phyloP scores from a whole-genome alignment of 2,113 vertebrate genomes.

The Ceratotherium simum region DNA sequence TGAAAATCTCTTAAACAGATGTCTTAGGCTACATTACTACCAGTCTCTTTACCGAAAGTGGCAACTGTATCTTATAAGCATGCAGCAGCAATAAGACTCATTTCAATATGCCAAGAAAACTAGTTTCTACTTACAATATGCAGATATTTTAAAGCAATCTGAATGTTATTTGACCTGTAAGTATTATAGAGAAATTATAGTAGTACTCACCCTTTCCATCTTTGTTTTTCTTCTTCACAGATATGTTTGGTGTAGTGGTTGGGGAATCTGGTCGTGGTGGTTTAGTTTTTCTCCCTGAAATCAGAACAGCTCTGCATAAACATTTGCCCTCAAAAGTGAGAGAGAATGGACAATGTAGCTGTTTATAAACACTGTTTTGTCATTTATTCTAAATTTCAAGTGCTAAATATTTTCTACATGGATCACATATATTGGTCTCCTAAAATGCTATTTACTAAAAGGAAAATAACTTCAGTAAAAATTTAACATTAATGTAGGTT shows the following conservation, averaged over 20 bases:
- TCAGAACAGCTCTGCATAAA: constrained; percentile 72
- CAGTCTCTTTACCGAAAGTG: constrained; percentile 30
- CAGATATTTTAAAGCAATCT: not conserved
- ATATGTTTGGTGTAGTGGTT: constrained; percentile 93
- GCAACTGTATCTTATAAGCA: not conserved
- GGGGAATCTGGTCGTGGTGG: constrained; percentile 93
- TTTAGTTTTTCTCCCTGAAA: constrained; percentile 93
- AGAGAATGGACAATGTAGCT: not conserved
- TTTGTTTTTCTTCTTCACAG: constrained; percentile 95
- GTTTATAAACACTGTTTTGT: constrained; percentile 28
- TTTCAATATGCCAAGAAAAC: not conserved
- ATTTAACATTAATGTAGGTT: not conserved
- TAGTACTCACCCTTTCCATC: constrained; percentile 94
- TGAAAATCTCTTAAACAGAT: constrained; percentile 49
- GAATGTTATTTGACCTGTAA: not conserved
- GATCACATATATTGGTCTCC: not conserved
- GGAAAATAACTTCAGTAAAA: constrained; percentile 58
- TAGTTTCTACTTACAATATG: not conserved
- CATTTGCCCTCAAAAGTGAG: constrained; percentile 50
- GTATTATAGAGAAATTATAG: not conserved
- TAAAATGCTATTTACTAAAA: constrained; percentile 41
- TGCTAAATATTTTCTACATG: not conserved
- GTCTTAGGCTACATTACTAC: not conserved
- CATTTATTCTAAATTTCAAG: constrained; percentile 32
- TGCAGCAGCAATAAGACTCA: not conserved